Conservation (phyloP, 1,140 invertebrate species). For the Plectus sambesii region DNA sequence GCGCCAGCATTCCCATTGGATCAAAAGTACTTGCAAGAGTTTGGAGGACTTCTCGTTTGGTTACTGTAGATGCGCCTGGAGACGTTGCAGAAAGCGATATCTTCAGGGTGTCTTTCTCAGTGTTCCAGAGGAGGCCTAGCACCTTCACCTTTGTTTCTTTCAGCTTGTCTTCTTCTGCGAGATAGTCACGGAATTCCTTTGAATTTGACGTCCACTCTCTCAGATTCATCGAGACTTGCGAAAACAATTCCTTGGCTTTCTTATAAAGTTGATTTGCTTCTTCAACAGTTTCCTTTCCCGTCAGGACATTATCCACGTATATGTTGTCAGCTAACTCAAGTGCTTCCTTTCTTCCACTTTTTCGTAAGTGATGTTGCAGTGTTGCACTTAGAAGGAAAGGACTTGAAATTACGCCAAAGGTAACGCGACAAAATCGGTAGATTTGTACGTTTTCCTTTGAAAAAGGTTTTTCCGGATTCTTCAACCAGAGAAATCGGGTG, state of each 20-base stretch:
- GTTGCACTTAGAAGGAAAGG: neutral
- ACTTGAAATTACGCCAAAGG: neutral
- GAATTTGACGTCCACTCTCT: slow-evolving; percentile 1
- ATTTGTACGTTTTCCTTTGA: neutral
- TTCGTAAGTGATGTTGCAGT: neutral
- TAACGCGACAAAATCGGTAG: neutral
- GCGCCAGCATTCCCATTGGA: neutral
- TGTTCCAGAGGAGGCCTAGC: no score
- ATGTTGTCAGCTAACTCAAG: neutral
- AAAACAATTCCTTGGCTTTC: neutral
- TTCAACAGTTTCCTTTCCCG: neutral
- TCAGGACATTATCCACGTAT: no score
- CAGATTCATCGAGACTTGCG: neutral
- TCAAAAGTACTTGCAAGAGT: slow-evolving; percentile 2
- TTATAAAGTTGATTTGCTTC: neutral
- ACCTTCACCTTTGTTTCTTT: no score
- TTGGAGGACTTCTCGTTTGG: no score
- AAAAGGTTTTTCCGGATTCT: neutral
- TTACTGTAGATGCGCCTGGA: neutral
- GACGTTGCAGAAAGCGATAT: neutral
- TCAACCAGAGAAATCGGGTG: no score
- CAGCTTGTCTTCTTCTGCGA: no score
- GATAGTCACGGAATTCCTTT: neutral
- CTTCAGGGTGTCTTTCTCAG: no score
- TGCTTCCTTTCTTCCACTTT: neutral